Base-by-base conservation (phyloP, 2,797 vertebrate genomes). In the Intellagama lesueurii region DNA sequence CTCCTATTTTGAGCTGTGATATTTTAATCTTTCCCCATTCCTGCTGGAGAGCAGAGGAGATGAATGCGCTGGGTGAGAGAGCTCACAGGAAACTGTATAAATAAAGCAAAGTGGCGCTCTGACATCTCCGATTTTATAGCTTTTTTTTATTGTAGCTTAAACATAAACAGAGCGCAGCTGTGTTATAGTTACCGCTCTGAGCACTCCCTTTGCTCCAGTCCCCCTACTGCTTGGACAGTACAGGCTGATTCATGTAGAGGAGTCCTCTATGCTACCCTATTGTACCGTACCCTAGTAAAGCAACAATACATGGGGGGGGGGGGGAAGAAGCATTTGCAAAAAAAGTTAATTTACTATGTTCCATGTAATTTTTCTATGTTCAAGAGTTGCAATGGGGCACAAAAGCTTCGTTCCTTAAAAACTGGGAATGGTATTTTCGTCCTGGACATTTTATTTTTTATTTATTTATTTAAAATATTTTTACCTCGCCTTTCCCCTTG, bases 81-180 rank as follows among this genome's bases (percentile, higher is more conserved):
- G 96, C 96, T 97, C 97, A 95, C 96, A 97, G 96, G 97, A 97
- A 97, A 97, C 94, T 96, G 96, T 97, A 97, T 98, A 97, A 97
- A 98, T 97, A 97, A 96, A 97, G 96, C 96, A 96, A 97, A 97
- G 97, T 97, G 97, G 97, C 96, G 96, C 96, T 96, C 96, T 96
- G 97, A 97, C 97, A 97, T 97, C 97, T 97, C 97, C 96, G 96
- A 97, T 97, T 97, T 97, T 97, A 97, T 97, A 96, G 96, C 97
- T 69, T 7, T 22, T 96, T 66, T 44, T 97, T 97, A 97, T 97
- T 97, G 96, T 97, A 96, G 95, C 95, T 95, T 95, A 95, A 97
- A 96, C 96, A 97, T 97, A 97, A 98, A 98, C 97, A 98, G 96
- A 96, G 95, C 95, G 94, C 97, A 98, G 97, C 97, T 98, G 97